Evolutionary conservation across 2,797 vertebrate species (phyloP).

Genomic region (Gastrophryne carolinensis): DNA sequence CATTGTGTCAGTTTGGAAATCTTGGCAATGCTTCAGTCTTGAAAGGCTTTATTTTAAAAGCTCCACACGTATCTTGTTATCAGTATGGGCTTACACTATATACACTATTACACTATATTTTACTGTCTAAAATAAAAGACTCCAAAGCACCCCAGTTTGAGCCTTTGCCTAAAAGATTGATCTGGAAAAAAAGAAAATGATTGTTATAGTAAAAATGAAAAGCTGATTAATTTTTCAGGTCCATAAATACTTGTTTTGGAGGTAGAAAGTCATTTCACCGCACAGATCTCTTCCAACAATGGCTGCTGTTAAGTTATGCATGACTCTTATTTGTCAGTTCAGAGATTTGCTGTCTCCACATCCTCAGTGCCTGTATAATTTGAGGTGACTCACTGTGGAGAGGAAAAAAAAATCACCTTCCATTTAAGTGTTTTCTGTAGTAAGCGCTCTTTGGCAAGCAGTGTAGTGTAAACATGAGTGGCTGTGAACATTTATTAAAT

Average conservation of each 20-base stretch:
- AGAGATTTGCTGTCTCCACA: slow-evolving; percentile 67
- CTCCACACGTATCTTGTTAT: too few species aligned
- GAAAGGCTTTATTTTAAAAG: too few species aligned
- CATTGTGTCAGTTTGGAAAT: too few species aligned
- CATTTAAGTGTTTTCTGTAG: slow-evolving; percentile 81
- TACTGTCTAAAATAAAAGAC: too few species aligned
- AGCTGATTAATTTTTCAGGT: slow-evolving; percentile 66
- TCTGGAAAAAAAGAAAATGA: slow-evolving; percentile 1
- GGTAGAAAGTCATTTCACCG: slow-evolving; percentile 56
- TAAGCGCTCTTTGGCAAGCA: slow-evolving; percentile 77
- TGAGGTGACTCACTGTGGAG: slow-evolving; percentile 73
- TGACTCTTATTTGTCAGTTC: slow-evolving; percentile 65
- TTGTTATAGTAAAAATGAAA: slow-evolving; percentile 54
- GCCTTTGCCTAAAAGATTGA: background rate
- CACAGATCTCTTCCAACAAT: slow-evolving; percentile 62
- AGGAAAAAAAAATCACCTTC: slow-evolving; percentile 74
- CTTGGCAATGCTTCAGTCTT: too few species aligned
- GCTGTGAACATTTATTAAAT: slow-evolving; percentile 81
- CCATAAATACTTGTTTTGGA: slow-evolving; percentile 60
- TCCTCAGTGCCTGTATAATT: slow-evolving; percentile 68
- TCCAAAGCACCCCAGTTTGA: background rate
- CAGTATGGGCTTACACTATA: too few species aligned
- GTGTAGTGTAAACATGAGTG: slow-evolving; percentile 77
- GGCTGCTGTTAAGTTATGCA: slow-evolving; percentile 57
- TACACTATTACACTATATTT: too few species aligned